Percentiles rank a stretch among this genome's conserved stretches.
phyloP scores from a whole-genome alignment of 2,888 invertebrate species.

The Plagodis dolabraria region DNA sequence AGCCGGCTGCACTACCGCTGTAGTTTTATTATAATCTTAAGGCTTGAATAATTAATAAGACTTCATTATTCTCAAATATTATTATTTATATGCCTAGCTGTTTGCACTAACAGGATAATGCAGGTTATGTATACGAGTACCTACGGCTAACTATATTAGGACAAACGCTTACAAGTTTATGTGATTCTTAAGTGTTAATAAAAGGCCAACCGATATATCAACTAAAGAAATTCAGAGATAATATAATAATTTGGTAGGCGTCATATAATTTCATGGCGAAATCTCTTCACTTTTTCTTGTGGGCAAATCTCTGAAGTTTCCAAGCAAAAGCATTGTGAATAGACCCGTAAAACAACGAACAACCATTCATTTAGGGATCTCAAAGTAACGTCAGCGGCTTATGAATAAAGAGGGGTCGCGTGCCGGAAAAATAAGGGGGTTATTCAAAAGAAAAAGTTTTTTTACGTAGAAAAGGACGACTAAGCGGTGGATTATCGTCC shows the following conservation, averaged over 20 bases:
- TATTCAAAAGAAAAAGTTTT: constrained; percentile 77
- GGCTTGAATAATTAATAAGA: constrained; percentile 23
- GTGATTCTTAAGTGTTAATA: constrained; percentile 29
- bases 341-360: constrained; percentile 84
- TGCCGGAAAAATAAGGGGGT: constrained; percentile 72
- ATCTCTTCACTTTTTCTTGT: constrained; percentile 60
- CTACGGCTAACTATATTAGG: neutral
- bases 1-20: constrained; percentile 41
- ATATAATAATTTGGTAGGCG: constrained; percentile 58
- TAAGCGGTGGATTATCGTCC: constrained; percentile 77
- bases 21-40: constrained; percentile 35
- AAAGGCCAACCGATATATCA: constrained; percentile 29
- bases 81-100: too few relatives aligned
- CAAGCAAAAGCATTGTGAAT: constrained; percentile 79
- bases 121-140: too few relatives aligned
- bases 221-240: constrained; percentile 46
- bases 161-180: constrained; percentile 20
- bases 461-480: constrained; percentile 70
- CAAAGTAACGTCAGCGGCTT: constrained; percentile 80
- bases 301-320: constrained; percentile 76
- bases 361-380: constrained; percentile 82
- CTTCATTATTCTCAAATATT: too few relatives aligned
- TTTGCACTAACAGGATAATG: too few relatives aligned
- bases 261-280: constrained; percentile 61
- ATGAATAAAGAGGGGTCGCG: constrained; percentile 80